Base-by-base conservation (phyloP, 2,888 invertebrate species). In the Alloscopus bannaensis region DNA sequence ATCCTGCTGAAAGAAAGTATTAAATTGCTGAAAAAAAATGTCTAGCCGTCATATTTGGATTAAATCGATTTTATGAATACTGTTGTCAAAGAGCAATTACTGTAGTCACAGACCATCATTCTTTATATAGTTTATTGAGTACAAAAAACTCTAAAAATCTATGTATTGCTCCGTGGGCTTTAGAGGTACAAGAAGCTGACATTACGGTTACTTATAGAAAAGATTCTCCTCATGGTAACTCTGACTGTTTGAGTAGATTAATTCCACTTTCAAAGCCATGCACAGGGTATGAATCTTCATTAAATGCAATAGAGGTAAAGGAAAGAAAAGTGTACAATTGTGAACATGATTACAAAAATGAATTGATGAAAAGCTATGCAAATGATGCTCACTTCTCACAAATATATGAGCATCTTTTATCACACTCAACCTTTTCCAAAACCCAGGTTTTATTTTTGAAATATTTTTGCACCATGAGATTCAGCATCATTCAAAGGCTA, bases 11-110 rank as follows among this genome's bases (percentile, higher is more conserved):
- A 20, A n/a, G 18, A 3, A 65, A 65, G 13, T 65, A 47, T 11
- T 11, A 3, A 2, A 65, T 31, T 18, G 20, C 36, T 28, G 65
- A 65, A 20, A 28, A 18, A 28, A 31, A 65, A 65, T 29, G 36
- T 50, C 20, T 64, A 3, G 45, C 42, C 11, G 22, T 64, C 6
- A 24, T 64, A 22, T 64, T 22, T 22, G 40, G 24, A 1, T 18
- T 65, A 3, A 22, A 70, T 13, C 40, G 31, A 47, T 70, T 57
- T 42, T 40, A 26, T n/a, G 70, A 70, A 29, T 70, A 59, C 22
- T 55, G 64, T 22, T 47, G 31, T 28, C 36, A 40, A 18, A 29
- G 52, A 42, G 52, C 20, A 52, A 11, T 29, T 55, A 3, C 3
- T n/a, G 16, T 57, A 2, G 3, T 66, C n/a, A 52, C 50, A 8